Evolutionary conservation across 92 coral and sea anemone genomes (phyloP).

Genomic region (Galaxea fascicularis): DNA sequence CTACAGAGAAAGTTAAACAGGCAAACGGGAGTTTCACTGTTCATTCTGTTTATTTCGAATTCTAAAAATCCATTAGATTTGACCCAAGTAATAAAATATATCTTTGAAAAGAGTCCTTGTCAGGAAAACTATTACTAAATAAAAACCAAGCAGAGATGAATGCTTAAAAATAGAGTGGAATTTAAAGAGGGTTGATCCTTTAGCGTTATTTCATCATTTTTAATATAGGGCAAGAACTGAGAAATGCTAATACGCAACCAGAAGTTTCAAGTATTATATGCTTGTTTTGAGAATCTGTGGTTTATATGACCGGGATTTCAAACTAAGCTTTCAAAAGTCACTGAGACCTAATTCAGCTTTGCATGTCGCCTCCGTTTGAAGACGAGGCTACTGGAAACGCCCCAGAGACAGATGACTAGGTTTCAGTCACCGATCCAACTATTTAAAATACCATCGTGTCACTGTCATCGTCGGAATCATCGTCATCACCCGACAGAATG

Average conservation of each 20-base stretch:
- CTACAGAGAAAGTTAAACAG: not conserved
- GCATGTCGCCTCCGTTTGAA: not conserved
- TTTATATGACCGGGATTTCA: too few species aligned
- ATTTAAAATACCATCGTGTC: constrained; percentile 28
- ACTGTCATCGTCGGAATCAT: constrained; percentile 88
- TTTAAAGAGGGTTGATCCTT: too few species aligned
- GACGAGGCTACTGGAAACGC: not conserved
- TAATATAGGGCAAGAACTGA: too few species aligned
- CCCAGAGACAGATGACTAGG: not conserved
- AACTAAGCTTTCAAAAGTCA: not conserved
- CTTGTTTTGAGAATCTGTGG: too few species aligned
- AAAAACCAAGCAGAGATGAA: too few species aligned
- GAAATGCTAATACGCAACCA: too few species aligned
- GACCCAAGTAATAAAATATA: not conserved
- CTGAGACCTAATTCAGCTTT: not conserved
- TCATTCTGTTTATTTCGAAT: not conserved
- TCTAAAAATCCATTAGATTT: not conserved
- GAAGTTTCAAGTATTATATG: too few species aligned
- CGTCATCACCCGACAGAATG: constrained; percentile 74
- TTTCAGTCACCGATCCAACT: not conserved
- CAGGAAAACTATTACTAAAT: too few species aligned
- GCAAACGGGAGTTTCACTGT: not conserved
- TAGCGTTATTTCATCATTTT: too few species aligned
- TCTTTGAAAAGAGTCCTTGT: not conserved
- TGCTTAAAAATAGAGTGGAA: too few species aligned